Evolutionary conservation across 2,888 invertebrate species (phyloP).

Genomic region (Himalopsyche kuldschensis): DNA sequence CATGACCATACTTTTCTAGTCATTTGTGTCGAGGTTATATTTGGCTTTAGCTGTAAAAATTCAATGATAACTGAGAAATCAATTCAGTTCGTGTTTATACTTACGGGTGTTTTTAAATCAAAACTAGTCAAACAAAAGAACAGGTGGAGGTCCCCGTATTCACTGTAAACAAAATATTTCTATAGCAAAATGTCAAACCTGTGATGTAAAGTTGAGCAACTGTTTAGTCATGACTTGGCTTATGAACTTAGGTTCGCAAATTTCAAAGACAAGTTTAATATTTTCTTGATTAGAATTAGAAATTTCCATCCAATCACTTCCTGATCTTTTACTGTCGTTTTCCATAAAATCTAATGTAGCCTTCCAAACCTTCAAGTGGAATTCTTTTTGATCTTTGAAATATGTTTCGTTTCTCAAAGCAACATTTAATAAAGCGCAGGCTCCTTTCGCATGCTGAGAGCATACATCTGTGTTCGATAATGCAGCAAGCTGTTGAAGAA

Average conservation of each 20-base stretch:
- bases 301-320: slow-evolving; percentile 18
- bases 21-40: slow-evolving; percentile 1
- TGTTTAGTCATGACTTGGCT: slow-evolving; percentile 22
- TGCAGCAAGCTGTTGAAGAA: slow-evolving; percentile 22
- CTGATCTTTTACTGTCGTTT: slow-evolving; percentile 4
- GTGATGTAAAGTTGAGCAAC: slow-evolving; percentile 7
- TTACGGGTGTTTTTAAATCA: too few relatives aligned
- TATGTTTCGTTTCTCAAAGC: slow-evolving; percentile 14
- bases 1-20: slow-evolving; percentile 27
- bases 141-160: too few relatives aligned
- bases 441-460: slow-evolving; percentile 26
- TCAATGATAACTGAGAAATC: too few relatives aligned
- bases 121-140: too few relatives aligned
- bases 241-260: slow-evolving; percentile 23
- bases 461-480: not conserved
- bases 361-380: slow-evolving; percentile 15
- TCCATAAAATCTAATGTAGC: slow-evolving; percentile 11
- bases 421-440: slow-evolving; percentile 10
- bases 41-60: not conserved
- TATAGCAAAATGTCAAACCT: not conserved
- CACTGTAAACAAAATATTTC: not conserved
- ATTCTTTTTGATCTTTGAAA: slow-evolving; percentile 8
- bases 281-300: slow-evolving; percentile 17
- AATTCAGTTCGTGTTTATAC: not conserved
- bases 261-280: slow-evolving; percentile 21